Conservation (phyloP, 2,113 vertebrate genomes). For the Tetrao urogallus region DNA sequence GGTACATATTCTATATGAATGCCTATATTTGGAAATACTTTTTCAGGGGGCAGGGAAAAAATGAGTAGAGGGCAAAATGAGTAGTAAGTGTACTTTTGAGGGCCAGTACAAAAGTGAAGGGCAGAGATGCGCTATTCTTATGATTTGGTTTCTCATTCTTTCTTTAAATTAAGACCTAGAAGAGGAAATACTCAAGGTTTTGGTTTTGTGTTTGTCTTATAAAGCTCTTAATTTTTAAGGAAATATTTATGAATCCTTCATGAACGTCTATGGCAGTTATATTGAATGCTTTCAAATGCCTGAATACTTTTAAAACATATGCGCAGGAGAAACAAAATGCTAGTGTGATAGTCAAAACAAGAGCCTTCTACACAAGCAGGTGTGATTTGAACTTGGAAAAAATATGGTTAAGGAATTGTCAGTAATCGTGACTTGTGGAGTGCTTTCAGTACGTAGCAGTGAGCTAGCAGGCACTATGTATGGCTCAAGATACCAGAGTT, state of each 20-base stretch:
- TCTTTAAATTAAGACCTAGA: not conserved
- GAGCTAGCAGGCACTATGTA: not conserved
- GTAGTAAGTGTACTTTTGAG: not conserved
- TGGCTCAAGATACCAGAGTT: not conserved
- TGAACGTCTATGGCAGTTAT: not conserved
- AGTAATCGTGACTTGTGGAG: not conserved
- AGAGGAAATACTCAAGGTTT: not conserved
- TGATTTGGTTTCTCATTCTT: not conserved
- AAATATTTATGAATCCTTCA: not conserved
- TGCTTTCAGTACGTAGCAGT: not conserved
- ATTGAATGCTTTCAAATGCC: not conserved
- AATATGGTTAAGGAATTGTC: not conserved
- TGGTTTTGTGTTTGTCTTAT: not conserved
- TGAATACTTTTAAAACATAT: not conserved
- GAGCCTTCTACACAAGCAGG: no score
- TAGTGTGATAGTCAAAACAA: not conserved
- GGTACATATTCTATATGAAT: not conserved
- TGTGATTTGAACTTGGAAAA: not conserved
- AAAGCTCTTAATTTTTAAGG: not conserved
- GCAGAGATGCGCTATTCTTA: not conserved
- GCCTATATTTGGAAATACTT: not conserved
- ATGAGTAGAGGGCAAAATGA: not conserved
- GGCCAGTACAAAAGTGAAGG: not conserved
- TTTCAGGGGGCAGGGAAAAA: not conserved
- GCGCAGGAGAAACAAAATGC: not conserved